Conservation (phyloP, 1,140 invertebrate species). For the Hesperophylax magnus region DNA sequence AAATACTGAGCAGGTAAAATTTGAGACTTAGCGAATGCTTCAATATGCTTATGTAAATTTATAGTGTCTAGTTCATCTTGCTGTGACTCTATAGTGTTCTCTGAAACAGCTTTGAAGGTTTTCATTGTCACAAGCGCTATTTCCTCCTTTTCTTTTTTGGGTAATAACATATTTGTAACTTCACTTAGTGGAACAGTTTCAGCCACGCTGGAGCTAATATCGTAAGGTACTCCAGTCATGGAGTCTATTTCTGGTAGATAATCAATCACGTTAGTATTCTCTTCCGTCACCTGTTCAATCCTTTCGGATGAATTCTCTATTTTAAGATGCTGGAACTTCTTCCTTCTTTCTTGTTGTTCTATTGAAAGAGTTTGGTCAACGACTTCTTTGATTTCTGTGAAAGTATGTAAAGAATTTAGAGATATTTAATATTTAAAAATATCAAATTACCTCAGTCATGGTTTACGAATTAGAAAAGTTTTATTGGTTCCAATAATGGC, state of each 20-base stretch:
- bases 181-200: conserved; percentile 70
- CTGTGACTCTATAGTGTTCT: conserved; percentile 67
- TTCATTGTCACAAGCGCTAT: conserved; percentile 72
- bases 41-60: conserved; percentile 61
- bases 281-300: conserved; percentile 62
- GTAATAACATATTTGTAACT: conserved; percentile 69
- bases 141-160: conserved; percentile 63
- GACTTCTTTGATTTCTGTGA: conserved; percentile 68
- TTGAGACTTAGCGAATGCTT: conserved; percentile 67
- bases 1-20: conserved; percentile 74
- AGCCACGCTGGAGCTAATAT: conserved; percentile 28
- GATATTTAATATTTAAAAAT: conserved; percentile 1
- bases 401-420: conserved; percentile 61
- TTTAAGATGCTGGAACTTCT: conserved; percentile 43
- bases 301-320: conserved; percentile 55
- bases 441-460: neutral
- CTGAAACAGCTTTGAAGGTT: conserved; percentile 69
- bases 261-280: conserved; percentile 59
- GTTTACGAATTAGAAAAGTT: neutral
- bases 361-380: conserved; percentile 40
- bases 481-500: too few species aligned
- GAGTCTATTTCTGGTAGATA: conserved; percentile 29
- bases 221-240: conserved; percentile 40
- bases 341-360: conserved; percentile 57
- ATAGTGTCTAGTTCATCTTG: conserved; percentile 71